phyloP scores from a whole-genome alignment of 2,797 vertebrate genomes.

The Coranthus polyacanthus region DNA sequence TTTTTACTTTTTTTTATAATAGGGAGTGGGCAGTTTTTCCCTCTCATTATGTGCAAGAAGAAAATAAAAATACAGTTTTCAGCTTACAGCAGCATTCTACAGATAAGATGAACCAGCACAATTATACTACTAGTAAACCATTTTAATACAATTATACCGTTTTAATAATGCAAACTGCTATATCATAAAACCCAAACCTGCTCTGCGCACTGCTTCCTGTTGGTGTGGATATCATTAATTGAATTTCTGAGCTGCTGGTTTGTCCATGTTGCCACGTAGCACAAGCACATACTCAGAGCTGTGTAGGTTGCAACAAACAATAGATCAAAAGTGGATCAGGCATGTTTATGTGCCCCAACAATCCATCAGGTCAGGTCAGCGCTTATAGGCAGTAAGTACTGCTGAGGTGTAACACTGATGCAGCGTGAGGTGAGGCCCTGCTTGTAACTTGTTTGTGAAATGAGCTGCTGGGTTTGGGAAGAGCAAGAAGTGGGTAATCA shows the following conservation, averaged over 20 bases:
- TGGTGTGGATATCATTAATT: conserved; percentile 12
- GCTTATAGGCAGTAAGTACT: conserved; percentile 15
- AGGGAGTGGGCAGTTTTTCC: neutral
- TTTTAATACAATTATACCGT: neutral
- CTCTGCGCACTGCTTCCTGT: conserved; percentile 11
- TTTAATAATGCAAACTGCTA: conserved; percentile 18
- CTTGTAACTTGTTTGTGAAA: conserved; percentile 48
- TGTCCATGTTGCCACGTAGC: neutral
- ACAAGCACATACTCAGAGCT: neutral
- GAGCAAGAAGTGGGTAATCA: conserved; percentile 49
- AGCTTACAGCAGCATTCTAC: neutral
- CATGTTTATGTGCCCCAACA: neutral
- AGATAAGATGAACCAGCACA: neutral
- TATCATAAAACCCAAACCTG: conserved; percentile 14
- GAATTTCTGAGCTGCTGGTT: conserved; percentile 15
- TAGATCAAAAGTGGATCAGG: conserved; percentile 1
- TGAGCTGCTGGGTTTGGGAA: conserved; percentile 45
- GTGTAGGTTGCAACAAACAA: neutral
- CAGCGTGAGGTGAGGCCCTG: conserved; percentile 31
- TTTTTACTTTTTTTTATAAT: conserved; percentile 7
- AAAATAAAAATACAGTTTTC: conserved; percentile 28
- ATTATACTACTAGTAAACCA: neutral
- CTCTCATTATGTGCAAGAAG: conserved; percentile 20
- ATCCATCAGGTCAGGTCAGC: conserved; percentile 30
- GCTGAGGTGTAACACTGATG: conserved; percentile 44